Evolutionary conservation across 2,797 vertebrate species (phyloP).

Genomic region (Hydrolagus colliei): DNA sequence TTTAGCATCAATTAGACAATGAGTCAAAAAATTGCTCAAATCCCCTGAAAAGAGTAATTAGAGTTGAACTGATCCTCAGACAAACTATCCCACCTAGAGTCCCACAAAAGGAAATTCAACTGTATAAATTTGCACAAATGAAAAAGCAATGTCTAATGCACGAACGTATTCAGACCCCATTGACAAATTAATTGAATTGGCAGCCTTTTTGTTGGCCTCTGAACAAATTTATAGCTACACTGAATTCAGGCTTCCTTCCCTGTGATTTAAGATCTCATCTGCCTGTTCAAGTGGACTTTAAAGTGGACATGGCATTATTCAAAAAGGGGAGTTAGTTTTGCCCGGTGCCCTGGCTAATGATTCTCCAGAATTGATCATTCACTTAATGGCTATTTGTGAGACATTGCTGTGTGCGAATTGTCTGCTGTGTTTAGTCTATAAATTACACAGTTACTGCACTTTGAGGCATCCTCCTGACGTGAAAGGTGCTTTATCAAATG

Average conservation of each 20-base stretch:
- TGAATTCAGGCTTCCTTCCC: neutral
- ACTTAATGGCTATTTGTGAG: too few relatives aligned
- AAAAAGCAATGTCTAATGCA: neutral
- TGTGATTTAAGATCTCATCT: neutral
- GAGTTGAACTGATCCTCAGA: constrained; percentile 23
- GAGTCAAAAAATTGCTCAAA: neutral
- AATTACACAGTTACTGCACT: too few relatives aligned
- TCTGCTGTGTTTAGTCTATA: too few relatives aligned
- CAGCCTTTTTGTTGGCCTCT: neutral
- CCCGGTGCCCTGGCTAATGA: too few relatives aligned
- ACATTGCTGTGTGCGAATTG: too few relatives aligned
- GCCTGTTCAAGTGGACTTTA: too few relatives aligned
- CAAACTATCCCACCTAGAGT: neutral
- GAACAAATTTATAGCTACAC: neutral
- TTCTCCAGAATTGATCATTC: too few relatives aligned
- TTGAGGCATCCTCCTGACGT: too few relatives aligned
- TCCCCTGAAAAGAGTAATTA: neutral
- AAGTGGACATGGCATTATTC: too few relatives aligned
- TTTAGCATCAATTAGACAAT: constrained; percentile 26
- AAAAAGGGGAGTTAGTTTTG: too few relatives aligned
- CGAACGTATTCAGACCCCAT: neutral
- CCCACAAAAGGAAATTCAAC: neutral
- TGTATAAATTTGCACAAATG: neutral
- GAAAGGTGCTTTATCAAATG: too few relatives aligned
- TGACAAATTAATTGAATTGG: neutral